Evolutionary conservation across 2,888 invertebrate species (phyloP).

Genomic region (Pandemis cinnamomeana): DNA sequence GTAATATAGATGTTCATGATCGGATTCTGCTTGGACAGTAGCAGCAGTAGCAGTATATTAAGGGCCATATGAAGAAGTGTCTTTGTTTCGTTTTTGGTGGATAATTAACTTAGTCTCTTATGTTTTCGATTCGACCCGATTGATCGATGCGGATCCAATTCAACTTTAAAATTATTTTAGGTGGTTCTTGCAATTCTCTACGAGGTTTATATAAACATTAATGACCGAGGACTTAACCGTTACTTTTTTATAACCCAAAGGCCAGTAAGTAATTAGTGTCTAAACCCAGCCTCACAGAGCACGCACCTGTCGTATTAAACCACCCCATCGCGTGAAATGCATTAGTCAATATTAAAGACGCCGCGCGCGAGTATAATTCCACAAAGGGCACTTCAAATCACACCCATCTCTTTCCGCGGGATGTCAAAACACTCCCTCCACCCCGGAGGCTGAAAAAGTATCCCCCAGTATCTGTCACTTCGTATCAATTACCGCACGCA

Average conservation of each 20-base stretch:
- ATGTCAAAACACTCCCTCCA: slow-evolving; percentile 81
- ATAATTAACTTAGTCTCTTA: no score
- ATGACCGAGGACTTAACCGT: neutral
- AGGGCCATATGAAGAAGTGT: no score
- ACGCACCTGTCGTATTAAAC: slow-evolving; percentile 79
- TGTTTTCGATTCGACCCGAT: no score
- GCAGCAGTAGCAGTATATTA: no score
- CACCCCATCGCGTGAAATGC: slow-evolving; percentile 81
- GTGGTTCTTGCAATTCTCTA: no score
- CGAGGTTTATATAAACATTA: neutral
- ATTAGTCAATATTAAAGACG: slow-evolving; percentile 84
- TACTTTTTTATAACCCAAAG: neutral
- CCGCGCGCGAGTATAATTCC: slow-evolving; percentile 82
- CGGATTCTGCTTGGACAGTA: no score
- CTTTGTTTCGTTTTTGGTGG: no score
- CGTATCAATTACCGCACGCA: slow-evolving; percentile 84
- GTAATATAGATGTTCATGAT: no score
- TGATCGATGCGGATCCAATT: neutral
- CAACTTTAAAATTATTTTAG: no score
- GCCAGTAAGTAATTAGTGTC: slow-evolving; percentile 22
- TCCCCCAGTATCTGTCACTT: slow-evolving; percentile 82
- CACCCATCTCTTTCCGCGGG: slow-evolving; percentile 81
- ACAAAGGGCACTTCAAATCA: slow-evolving; percentile 85
- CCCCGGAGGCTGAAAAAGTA: slow-evolving; percentile 75
- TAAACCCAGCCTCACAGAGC: slow-evolving; percentile 52